Evolutionary conservation across 2,113 vertebrate species (phyloP), one percentile per base, ranked within the genome.

Genomic region (Paratilapia polleni): DNA sequence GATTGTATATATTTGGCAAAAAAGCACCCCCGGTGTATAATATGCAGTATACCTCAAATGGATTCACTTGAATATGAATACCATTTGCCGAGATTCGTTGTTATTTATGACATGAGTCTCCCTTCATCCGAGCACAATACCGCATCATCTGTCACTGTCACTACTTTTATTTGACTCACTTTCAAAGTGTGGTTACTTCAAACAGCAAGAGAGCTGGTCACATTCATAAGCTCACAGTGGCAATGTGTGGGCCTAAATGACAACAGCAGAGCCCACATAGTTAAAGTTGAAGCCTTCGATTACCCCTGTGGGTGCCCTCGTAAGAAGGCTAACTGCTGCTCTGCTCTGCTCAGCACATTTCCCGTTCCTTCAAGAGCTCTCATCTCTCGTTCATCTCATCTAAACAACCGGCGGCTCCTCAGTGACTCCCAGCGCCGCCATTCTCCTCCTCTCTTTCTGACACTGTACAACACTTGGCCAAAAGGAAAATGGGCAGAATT

Each of bases 311-410:
- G 88, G 87, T 74, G 89, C 60, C 88, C 82, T 84, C 63, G 2
- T 70, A 78, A 62, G 74, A 80, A 74, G 84, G 83, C 88, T 92
- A 93, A 94, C 90, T 82, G 84, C 82, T 61, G 73, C 87, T 88
- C 77, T 89, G 92, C 90, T 93, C 90, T 8, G 43, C 88, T 93
- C 93, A 87, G 93, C 90, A 89, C 93, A 95, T 94, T 94, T 91
- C 64, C 31, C 15, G 38, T 81, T 90, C 61, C 73, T 86, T 80
- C 62, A 83, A 92, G 76, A 89, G 87, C 84, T 66, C 82, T 85
- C 22, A 52, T 80, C 84, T 88, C 80, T 64, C 63, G 85, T 89
- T 88, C 87, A 89, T 93, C 87, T 92, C 86, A 28, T 90, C 89
- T 83, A 93, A 94, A 94, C 87, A 90, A 91, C 91, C 86, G 6